These are phyloP conservation scores for Cladorhizidae sp. DNA, from an alignment of 37 sponge, comb jelly and placozoan genomes.

Conservation along the genomic window DNA sequence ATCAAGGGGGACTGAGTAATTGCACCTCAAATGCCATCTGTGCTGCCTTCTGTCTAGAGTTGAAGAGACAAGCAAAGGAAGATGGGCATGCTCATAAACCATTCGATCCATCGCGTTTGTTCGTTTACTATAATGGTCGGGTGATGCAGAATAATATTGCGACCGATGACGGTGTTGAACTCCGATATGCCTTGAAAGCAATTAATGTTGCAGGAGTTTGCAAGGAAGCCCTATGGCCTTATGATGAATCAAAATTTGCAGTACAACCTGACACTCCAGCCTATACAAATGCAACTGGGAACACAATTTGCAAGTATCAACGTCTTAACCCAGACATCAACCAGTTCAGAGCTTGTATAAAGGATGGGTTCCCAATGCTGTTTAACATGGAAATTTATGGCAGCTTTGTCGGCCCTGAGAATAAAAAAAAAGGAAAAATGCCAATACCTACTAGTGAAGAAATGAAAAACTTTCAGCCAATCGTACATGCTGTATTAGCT, in stretches of 20 bases:
- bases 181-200: constrained; percentile 4
- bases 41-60: constrained; percentile 8
- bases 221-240: constrained; percentile 15
- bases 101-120: constrained; percentile 18
- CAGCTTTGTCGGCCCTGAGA: not conserved
- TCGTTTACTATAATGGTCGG: constrained; percentile 17
- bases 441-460: constrained; percentile 3
- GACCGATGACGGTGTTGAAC: not conserved
- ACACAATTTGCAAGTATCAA: constrained; percentile 8
- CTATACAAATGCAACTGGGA: not conserved
- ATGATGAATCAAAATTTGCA: not conserved
- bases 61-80: not conserved
- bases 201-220: constrained; percentile 12
- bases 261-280: not conserved
- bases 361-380: not conserved
- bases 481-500: constrained; percentile 20
- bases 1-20: constrained; percentile 6
- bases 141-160: not conserved
- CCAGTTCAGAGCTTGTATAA: constrained; percentile 16
- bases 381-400: not conserved
- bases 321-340: constrained; percentile 1
- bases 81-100: not conserved
- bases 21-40: constrained; percentile 27
- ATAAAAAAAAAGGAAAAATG: not conserved
- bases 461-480: not conserved